phyloP scores from a whole-genome alignment of 2,888 invertebrate species.

The Dysmachus trigonus region DNA sequence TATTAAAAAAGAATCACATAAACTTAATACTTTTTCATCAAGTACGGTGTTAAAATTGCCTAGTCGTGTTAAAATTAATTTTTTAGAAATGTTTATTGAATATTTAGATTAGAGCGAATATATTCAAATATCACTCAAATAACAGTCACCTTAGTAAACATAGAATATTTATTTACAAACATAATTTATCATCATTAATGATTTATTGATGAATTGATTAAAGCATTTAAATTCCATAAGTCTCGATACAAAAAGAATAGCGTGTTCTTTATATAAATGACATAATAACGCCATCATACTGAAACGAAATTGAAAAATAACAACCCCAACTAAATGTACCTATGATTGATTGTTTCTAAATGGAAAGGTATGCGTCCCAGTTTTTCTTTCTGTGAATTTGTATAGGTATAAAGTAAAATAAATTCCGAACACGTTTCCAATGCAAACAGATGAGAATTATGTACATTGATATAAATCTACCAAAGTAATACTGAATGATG shows the following conservation, averaged over 20 bases:
- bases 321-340: neutral
- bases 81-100: no score
- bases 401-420: neutral
- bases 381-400: neutral
- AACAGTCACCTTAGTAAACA: no score
- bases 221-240: neutral
- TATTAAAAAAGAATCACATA: no score
- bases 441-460: neutral
- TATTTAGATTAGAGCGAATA: no score
- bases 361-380: neutral
- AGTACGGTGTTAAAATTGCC: no score
- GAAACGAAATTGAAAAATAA: neutral
- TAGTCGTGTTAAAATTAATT: no score
- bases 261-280: neutral
- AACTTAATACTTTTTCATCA: no score
- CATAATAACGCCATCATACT: neutral
- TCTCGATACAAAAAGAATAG: neutral
- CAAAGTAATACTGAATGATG: neutral
- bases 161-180: no score
- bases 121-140: no score
- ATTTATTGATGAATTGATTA: neutral
- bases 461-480: neutral
- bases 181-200: no score
- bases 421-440: neutral
- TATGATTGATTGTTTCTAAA: neutral